Percentiles rank a stretch among this genome's conserved stretches.
Evolutionary conservation across 2,797 vertebrate genomes (phyloP).

Genomic region (Rhinogobio ventralis): DNA sequence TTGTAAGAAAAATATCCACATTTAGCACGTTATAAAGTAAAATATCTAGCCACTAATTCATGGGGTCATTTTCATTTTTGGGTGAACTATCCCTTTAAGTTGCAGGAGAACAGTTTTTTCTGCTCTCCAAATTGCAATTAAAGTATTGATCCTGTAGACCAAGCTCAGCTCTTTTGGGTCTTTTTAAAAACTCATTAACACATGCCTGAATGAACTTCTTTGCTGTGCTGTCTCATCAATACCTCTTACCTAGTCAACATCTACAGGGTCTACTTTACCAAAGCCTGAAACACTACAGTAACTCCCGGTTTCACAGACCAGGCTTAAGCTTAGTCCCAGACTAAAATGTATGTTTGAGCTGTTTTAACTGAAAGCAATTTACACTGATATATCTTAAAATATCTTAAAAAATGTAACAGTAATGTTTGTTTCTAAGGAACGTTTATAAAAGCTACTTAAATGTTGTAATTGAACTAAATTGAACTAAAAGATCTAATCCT

Average conservation of each 20-base stretch:
- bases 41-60: too few relatives aligned
- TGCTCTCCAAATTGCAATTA: not conserved
- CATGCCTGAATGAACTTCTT: slow-evolving; percentile 10
- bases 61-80: too few relatives aligned
- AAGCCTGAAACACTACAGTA: not conserved
- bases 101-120: not conserved
- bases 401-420: too few relatives aligned
- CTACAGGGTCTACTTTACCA: not conserved
- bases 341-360: too few relatives aligned
- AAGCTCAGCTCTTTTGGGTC: slow-evolving; percentile 31
- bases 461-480: too few relatives aligned
- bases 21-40: too few relatives aligned
- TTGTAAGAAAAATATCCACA: too few relatives aligned
- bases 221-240: not conserved
- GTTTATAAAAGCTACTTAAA: too few relatives aligned
- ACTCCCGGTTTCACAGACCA: not conserved
- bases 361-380: not conserved
- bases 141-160: slow-evolving; percentile 25
- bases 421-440: too few relatives aligned
- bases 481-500: too few relatives aligned
- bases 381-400: not conserved
- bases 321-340: too few relatives aligned
- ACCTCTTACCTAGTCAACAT: not conserved
- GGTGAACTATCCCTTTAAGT: not conserved
- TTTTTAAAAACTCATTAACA: slow-evolving; percentile 31